Evolutionary conservation across 1,140 invertebrate genomes (phyloP).

Genomic region (Microplitis mediator): DNA sequence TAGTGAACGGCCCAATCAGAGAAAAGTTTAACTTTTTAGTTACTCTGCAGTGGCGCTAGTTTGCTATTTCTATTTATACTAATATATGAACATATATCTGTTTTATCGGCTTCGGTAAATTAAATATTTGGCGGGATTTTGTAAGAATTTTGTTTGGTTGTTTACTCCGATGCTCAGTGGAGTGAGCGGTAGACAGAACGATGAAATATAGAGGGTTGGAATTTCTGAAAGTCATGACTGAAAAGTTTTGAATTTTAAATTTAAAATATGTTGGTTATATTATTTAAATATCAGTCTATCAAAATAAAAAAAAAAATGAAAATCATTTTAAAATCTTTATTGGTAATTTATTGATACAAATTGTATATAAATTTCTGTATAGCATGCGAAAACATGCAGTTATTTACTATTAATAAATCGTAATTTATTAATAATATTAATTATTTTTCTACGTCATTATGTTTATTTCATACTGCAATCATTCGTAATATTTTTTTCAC

Average conservation of each 20-base stretch:
- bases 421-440: slow-evolving; percentile 1
- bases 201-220: neutral
- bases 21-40: neutral
- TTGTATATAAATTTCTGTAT: slow-evolving; percentile 14
- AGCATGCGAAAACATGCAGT: neutral
- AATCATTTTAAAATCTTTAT: slow-evolving; percentile 20
- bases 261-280: neutral
- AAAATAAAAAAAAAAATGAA: neutral
- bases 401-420: neutral
- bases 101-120: slow-evolving; percentile 1
- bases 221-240: slow-evolving; percentile 12
- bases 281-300: neutral
- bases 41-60: neutral
- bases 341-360: slow-evolving; percentile 26
- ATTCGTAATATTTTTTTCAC: slow-evolving; percentile 1
- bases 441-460: neutral
- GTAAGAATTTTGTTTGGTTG: neutral
- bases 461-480: neutral
- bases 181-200: neutral
- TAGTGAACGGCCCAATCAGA: slow-evolving; percentile 11
- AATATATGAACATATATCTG: no score
- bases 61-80: neutral
- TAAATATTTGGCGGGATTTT: slow-evolving; percentile 6
- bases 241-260: neutral
- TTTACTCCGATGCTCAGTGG: neutral